Evolutionary conservation across 1,140 invertebrate genomes (phyloP).

Genomic region (Diprion similis): DNA sequence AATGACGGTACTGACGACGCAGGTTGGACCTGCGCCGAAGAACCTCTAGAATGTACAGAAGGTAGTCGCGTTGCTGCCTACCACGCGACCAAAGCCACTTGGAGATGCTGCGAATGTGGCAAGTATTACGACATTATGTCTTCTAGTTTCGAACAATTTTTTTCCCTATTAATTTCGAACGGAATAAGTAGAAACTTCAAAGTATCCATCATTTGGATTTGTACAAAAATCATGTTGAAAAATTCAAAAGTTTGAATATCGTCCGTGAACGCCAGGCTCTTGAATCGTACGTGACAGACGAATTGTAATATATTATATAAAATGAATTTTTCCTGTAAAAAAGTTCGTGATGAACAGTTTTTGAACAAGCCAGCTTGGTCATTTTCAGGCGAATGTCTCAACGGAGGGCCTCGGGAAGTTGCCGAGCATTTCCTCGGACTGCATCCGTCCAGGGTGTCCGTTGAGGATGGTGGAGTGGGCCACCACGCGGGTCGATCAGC

Average conservation of each 20-base stretch:
- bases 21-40: slow-evolving; percentile 57
- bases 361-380: not conserved
- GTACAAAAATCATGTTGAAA: too few relatives aligned
- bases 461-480: slow-evolving; percentile 62
- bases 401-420: slow-evolving; percentile 75
- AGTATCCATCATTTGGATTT: too few relatives aligned
- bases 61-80: slow-evolving; percentile 58
- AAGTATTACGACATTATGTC: slow-evolving; percentile 15
- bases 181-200: too few relatives aligned
- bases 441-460: slow-evolving; percentile 77
- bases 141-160: not conserved
- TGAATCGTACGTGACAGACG: too few relatives aligned
- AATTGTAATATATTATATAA: too few relatives aligned
- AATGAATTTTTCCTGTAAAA: not conserved
- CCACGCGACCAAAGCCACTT: slow-evolving; percentile 52
- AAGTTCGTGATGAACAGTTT: too few relatives aligned
- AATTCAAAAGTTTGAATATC: too few relatives aligned
- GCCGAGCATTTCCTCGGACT: slow-evolving; percentile 86
- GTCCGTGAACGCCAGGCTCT: too few relatives aligned
- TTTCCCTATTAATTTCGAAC: not conserved
- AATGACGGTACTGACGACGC: slow-evolving; percentile 56
- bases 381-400: slow-evolving; percentile 72
- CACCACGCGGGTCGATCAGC: slow-evolving; percentile 36
- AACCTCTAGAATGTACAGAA: slow-evolving; percentile 56
- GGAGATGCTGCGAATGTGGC: slow-evolving; percentile 60